Evolutionary conservation across 1,140 invertebrate genomes (phyloP).

Genomic region (Drosophila murphyi): DNA sequence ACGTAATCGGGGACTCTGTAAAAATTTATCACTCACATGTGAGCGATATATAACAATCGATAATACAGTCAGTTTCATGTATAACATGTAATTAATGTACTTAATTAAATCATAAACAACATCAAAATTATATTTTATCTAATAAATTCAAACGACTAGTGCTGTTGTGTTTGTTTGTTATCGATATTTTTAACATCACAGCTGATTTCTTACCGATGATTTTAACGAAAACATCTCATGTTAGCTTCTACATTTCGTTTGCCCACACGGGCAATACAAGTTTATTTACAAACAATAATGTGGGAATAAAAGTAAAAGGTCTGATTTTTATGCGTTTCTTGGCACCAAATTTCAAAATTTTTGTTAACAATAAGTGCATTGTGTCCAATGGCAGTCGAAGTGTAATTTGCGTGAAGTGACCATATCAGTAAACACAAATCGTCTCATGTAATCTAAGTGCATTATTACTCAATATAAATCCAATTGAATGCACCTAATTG

Average conservation of each 20-base stretch:
- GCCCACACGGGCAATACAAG: slow-evolving; percentile 14
- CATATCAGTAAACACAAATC: not conserved
- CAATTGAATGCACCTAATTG: slow-evolving; percentile 13
- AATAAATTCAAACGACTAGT: too few relatives aligned
- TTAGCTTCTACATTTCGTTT: slow-evolving; percentile 19
- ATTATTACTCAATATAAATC: slow-evolving; percentile 36
- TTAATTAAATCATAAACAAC: too few relatives aligned
- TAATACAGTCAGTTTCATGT: too few relatives aligned
- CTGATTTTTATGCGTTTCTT: slow-evolving; percentile 14
- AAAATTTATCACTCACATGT: too few relatives aligned
- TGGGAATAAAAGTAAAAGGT: not conserved
- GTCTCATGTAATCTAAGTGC: slow-evolving; percentile 32
- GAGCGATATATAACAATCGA: too few relatives aligned
- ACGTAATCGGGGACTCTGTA: too few relatives aligned
- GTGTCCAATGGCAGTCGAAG: slow-evolving; percentile 5
- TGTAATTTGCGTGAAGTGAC: slow-evolving; percentile 1
- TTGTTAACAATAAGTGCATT: not conserved
- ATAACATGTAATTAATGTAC: too few relatives aligned
- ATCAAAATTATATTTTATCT: too few relatives aligned
- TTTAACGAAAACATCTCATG: not conserved
- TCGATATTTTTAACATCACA: slow-evolving; percentile 10
- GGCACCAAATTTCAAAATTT: slow-evolving; percentile 25
- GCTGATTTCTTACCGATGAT: slow-evolving; percentile 16
- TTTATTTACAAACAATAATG: slow-evolving; percentile 41
- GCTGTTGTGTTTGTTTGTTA: not conserved